Evolutionary conservation across 1,140 invertebrate species (phyloP).

Genomic region (Ips nitidus): DNA sequence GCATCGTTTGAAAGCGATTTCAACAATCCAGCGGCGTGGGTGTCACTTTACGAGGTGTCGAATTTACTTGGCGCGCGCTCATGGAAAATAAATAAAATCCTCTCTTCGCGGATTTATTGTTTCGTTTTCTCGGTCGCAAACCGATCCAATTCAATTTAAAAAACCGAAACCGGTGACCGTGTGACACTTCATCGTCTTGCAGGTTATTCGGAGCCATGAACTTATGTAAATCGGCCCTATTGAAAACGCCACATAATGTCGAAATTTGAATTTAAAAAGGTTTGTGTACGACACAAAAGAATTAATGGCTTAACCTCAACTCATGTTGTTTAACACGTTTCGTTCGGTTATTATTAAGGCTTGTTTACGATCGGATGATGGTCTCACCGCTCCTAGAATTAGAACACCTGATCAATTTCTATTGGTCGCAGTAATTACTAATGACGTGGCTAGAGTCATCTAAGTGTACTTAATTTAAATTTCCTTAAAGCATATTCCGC

Average conservation of each 20-base stretch:
- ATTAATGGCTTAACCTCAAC: slow-evolving; percentile 35
- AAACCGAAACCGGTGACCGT: background rate
- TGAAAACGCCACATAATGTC: slow-evolving; percentile 31
- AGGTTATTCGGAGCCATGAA: slow-evolving; percentile 36
- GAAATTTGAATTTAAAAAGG: slow-evolving; percentile 41
- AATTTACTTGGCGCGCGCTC: slow-evolving; percentile 9
- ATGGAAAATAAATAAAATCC: slow-evolving; percentile 3
- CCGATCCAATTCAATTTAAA: background rate
- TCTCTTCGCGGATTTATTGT: slow-evolving; percentile 2
- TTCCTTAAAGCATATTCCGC: too few species aligned
- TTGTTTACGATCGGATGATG: background rate
- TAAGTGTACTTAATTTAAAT: too few species aligned
- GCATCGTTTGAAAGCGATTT: slow-evolving; percentile 7
- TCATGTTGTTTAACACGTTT: slow-evolving; percentile 24
- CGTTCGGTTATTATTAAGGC: background rate
- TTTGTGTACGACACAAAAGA: slow-evolving; percentile 35
- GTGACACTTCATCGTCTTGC: slow-evolving; percentile 11
- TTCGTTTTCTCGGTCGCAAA: background rate
- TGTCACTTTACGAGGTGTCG: slow-evolving; percentile 10
- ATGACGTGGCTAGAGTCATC: too few species aligned
- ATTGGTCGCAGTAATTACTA: too few species aligned
- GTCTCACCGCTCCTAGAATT: too few species aligned
- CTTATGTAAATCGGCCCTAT: slow-evolving; percentile 39
- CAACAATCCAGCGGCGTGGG: slow-evolving; percentile 11
- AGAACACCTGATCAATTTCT: too few species aligned